Conservation (phyloP, 2,797 vertebrate genomes). For the Sparidentex hasta region DNA sequence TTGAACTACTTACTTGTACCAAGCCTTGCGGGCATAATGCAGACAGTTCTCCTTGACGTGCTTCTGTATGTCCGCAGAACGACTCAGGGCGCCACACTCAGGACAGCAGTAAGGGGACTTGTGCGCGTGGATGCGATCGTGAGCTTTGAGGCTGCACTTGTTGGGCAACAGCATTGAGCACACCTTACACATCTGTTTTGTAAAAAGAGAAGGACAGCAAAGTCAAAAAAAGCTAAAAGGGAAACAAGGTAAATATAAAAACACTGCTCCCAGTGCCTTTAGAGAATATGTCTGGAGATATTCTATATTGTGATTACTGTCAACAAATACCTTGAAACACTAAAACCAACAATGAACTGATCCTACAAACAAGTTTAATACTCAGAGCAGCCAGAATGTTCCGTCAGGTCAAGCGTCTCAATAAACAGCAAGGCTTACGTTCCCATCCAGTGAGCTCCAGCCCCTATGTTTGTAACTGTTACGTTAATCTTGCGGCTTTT, state of each 20-base stretch:
- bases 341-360: background rate
- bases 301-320: background rate
- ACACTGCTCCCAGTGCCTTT: background rate
- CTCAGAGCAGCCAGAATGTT: background rate
- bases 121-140: slow-evolving; percentile 94
- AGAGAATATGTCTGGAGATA: background rate
- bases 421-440: no score
- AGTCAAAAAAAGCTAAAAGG: background rate
- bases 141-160: slow-evolving; percentile 95
- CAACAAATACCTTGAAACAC: background rate
- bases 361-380: background rate
- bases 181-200: slow-evolving; percentile 89
- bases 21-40: slow-evolving; percentile 95
- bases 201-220: background rate
- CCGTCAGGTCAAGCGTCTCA: no score
- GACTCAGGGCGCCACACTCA: slow-evolving; percentile 93
- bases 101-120: slow-evolving; percentile 97
- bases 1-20: slow-evolving; percentile 91
- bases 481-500: no score
- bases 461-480: no score
- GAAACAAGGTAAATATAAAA: background rate
- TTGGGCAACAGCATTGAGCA: slow-evolving; percentile 98
- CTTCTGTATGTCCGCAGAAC: slow-evolving; percentile 95
- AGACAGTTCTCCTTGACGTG: slow-evolving; percentile 97
- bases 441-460: no score